These are phyloP conservation scores for Albula glossodonta DNA, from an alignment of 2,113 vertebrate genomes.

Conservation along the genomic window DNA sequence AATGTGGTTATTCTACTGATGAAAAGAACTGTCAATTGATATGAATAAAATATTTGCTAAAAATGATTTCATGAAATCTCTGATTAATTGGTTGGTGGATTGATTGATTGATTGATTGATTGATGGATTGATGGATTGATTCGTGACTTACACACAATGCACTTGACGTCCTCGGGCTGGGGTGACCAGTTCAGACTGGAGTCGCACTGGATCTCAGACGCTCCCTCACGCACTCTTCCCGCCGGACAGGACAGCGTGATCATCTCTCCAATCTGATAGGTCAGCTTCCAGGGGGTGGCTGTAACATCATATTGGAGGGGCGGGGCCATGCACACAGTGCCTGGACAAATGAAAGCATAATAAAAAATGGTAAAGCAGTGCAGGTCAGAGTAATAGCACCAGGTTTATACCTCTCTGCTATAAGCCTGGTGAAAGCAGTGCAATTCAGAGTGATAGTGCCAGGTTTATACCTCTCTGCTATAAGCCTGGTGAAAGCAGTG, in stretches of 20 bases:
- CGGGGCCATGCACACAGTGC: conserved; percentile 58
- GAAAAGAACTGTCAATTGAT: no score
- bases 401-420: no score
- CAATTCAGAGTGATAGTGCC: no score
- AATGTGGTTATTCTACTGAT: no score
- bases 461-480: no score
- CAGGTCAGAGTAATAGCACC: no score
- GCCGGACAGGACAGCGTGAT: conserved; percentile 73
- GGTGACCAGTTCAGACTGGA: conserved; percentile 82
- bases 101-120: not conserved
- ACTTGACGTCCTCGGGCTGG: conserved; percentile 57
- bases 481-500: no score
- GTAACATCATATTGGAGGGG: conserved; percentile 53
- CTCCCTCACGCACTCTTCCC: conserved; percentile 64
- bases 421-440: no score
- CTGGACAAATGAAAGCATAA: conserved; percentile 38
- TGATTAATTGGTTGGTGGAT: not conserved
- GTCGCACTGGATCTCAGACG: conserved; percentile 67
- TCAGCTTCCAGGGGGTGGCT: conserved; percentile 58
- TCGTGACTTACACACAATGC: conserved; percentile 68
- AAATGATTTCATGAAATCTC: no score
- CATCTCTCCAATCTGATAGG: conserved; percentile 73
- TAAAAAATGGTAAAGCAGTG: conserved; percentile 6
- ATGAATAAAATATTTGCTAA: no score
- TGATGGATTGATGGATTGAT: not conserved